Conservation (phyloP, 2,113 vertebrate species). For the Petroica traversi region DNA sequence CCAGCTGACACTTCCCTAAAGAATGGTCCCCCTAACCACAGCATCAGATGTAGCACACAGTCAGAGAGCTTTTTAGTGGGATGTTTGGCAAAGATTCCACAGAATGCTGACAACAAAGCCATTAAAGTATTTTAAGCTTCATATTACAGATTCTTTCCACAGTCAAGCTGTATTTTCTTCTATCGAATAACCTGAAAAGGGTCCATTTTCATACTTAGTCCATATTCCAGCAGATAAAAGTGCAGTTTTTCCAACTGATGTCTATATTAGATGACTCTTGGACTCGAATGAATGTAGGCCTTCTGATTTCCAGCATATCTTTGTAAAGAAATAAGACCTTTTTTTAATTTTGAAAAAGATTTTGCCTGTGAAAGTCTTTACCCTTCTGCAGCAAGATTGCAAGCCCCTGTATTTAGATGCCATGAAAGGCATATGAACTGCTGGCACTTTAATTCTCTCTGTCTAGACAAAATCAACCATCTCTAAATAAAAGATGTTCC, state of each 20-base stretch:
- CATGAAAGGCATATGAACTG: neutral
- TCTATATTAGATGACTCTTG: neutral
- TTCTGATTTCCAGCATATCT: neutral
- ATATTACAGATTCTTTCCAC: neutral
- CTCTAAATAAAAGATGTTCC: neutral
- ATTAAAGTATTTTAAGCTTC: neutral
- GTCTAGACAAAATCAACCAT: neutral
- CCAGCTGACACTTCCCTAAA: neutral
- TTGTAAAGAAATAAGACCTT: neutral
- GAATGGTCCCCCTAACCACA: neutral
- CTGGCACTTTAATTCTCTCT: neutral
- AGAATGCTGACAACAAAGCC: neutral
- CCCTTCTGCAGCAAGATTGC: neutral
- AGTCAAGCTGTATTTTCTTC: neutral
- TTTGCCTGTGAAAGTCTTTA: neutral
- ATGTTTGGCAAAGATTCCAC: neutral
- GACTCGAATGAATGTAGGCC: neutral
- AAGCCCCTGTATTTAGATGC: neutral
- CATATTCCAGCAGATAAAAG: neutral
- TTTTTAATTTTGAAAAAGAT: neutral
- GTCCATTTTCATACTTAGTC: neutral
- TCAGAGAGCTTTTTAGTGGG: neutral
- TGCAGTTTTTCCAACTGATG: neutral
- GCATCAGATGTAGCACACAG: neutral
- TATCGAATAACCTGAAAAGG: neutral